Conservation (phyloP, 2,797 vertebrate species). For the Gastrophryne carolinensis region DNA sequence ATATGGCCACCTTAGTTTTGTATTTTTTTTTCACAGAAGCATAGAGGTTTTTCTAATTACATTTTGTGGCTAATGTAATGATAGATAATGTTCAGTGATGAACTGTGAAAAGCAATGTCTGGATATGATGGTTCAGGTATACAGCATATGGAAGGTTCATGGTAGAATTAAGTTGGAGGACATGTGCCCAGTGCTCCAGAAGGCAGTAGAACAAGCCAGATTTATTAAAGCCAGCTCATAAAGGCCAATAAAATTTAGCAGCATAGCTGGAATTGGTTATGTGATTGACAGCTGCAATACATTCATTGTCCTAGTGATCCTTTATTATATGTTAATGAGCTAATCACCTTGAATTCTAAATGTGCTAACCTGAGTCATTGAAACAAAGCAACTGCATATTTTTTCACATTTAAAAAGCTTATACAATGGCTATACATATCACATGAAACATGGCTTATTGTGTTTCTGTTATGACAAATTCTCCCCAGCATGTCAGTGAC, state of each 20-base stretch:
- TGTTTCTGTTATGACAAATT: no score
- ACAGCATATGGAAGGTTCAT: conserved; percentile 34
- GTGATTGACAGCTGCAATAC: conserved; percentile 24
- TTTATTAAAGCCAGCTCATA: conserved; percentile 12
- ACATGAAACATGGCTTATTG: background rate
- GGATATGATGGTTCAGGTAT: background rate
- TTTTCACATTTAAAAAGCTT: no score
- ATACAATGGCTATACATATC: no score
- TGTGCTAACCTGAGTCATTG: background rate
- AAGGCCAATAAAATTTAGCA: conserved; percentile 29
- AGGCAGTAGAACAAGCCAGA: background rate
- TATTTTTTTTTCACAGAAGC: no score
- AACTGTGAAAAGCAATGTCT: no score
- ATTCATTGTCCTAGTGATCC: background rate
- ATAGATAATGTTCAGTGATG: no score
- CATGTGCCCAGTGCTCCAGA: conserved; percentile 15
- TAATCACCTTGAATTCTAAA: background rate
- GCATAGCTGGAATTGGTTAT: background rate
- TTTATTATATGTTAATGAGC: background rate
- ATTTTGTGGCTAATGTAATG: no score
- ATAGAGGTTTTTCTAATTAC: no score
- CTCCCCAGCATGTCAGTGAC: no score
- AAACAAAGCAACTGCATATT: background rate
- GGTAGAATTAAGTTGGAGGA: conserved; percentile 5
- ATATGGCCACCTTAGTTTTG: no score